Percentiles rank a stretch among this genome's conserved stretches.
Conservation (phyloP, 2,888 invertebrate species). For the Selenia dentaria region DNA sequence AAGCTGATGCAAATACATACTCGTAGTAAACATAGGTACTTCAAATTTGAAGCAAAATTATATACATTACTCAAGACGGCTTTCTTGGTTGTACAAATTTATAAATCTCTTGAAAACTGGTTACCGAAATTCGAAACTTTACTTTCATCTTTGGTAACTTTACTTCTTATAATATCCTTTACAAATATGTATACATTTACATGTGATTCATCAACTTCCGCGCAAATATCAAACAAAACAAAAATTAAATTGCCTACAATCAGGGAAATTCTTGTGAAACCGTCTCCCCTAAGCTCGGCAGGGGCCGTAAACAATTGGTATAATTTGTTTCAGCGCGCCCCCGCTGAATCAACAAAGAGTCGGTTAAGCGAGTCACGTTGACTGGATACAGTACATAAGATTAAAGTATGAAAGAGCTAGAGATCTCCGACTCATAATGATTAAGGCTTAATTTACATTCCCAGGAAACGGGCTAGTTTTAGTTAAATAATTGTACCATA, state of each 20-base stretch:
- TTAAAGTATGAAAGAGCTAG: not conserved
- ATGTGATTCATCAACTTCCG: slow-evolving; percentile 15
- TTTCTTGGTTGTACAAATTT: no score
- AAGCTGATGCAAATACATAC: no score
- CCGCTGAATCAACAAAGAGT: slow-evolving; percentile 42
- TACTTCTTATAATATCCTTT: not conserved
- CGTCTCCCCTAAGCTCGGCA: slow-evolving; percentile 34
- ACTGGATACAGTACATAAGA: slow-evolving; percentile 16
- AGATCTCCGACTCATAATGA: no score
- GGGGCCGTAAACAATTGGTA: slow-evolving; percentile 44
- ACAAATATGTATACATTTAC: slow-evolving; percentile 6
- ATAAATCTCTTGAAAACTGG: no score
- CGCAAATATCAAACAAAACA: slow-evolving; percentile 19
- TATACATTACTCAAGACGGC: no score
- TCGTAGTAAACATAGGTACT: no score
- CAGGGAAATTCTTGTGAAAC: slow-evolving; percentile 31
- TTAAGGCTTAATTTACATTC: no score
- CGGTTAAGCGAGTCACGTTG: slow-evolving; percentile 39
- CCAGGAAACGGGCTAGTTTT: no score
- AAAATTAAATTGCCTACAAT: slow-evolving; percentile 27
- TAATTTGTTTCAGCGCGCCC: slow-evolving; percentile 43
- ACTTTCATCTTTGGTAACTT: not conserved
- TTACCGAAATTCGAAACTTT: no score
- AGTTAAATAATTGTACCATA: no score
- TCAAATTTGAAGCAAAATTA: no score